Evolutionary conservation across 2,113 vertebrate species (phyloP).

Genomic region (Arothron firmamentum): DNA sequence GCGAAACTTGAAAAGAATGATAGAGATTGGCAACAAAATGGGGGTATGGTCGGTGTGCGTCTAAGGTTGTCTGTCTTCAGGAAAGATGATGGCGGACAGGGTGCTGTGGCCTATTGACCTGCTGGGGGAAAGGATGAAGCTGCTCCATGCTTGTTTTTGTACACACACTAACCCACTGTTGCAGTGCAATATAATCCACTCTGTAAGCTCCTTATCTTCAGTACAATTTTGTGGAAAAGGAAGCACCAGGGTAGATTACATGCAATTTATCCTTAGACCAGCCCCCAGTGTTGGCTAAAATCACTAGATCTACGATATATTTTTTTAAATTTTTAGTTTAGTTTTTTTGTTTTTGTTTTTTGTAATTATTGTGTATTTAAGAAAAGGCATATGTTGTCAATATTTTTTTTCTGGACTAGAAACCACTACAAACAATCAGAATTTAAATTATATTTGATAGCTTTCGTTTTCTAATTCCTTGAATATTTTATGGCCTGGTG

Average conservation of each 20-base stretch:
- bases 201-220: slow-evolving; percentile 69
- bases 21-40: not conserved
- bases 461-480: no score
- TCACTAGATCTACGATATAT: not conserved
- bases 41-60: slow-evolving; percentile 22
- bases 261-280: slow-evolving; percentile 25
- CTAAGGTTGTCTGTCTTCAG: slow-evolving; percentile 10
- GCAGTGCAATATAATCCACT: slow-evolving; percentile 65
- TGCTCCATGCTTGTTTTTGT: slow-evolving; percentile 31
- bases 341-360: no score
- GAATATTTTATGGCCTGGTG: not conserved
- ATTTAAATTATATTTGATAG: no score
- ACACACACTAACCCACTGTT: slow-evolving; percentile 55
- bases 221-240: slow-evolving; percentile 54
- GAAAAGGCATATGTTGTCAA: no score
- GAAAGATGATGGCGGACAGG: slow-evolving; percentile 5
- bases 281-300: not conserved
- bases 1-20: not conserved
- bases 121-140: slow-evolving; percentile 27
- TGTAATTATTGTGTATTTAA: no score
- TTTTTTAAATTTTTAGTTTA: no score
- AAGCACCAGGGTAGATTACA: slow-evolving; percentile 55
- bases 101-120: slow-evolving; percentile 61
- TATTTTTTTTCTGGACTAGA: no score
- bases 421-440: no score